phyloP scores from a whole-genome alignment of 2,113 vertebrate genomes.

The Varanus komodoensis region DNA sequence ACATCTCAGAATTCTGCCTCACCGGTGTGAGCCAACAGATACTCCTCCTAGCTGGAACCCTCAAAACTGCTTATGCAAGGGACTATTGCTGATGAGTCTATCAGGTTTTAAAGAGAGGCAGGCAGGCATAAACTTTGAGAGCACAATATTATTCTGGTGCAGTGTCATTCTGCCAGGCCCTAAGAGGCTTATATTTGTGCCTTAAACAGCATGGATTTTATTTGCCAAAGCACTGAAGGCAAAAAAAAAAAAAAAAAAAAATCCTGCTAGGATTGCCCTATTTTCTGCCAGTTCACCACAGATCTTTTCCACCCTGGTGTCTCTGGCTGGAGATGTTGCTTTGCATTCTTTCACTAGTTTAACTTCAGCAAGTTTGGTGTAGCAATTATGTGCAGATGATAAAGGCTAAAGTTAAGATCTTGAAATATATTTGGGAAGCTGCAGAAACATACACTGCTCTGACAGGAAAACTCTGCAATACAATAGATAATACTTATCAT shows the following conservation, averaged over 20 bases:
- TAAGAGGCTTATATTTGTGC: conserved; percentile 53
- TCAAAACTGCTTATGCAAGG: neutral
- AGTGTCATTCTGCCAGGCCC: conserved; percentile 44
- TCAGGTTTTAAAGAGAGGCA: neutral
- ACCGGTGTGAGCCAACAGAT: neutral
- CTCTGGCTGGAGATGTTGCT: conserved; percentile 33
- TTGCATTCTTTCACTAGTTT: conserved; percentile 33
- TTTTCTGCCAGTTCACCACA: conserved; percentile 26
- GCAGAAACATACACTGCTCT: conserved; percentile 22
- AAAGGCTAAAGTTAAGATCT: conserved; percentile 56
- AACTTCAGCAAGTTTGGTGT: conserved; percentile 48
- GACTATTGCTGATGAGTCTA: conserved; percentile 9
- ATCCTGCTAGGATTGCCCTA: conserved; percentile 33
- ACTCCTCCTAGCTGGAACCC: neutral
- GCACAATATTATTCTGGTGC: conserved; percentile 12
- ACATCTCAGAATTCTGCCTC: neutral
- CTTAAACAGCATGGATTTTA: conserved; percentile 44
- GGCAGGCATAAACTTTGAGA: conserved; percentile 3
- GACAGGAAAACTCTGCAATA: conserved; percentile 50
- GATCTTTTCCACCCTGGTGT: conserved; percentile 14
- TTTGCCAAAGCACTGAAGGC: conserved; percentile 24
- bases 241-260: too few species aligned
- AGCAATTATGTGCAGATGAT: conserved; percentile 51
- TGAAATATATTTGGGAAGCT: conserved; percentile 47
- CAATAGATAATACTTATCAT: conserved; percentile 65